Conservation (phyloP, 2,888 invertebrate species). For the Latheticus oryzae region DNA sequence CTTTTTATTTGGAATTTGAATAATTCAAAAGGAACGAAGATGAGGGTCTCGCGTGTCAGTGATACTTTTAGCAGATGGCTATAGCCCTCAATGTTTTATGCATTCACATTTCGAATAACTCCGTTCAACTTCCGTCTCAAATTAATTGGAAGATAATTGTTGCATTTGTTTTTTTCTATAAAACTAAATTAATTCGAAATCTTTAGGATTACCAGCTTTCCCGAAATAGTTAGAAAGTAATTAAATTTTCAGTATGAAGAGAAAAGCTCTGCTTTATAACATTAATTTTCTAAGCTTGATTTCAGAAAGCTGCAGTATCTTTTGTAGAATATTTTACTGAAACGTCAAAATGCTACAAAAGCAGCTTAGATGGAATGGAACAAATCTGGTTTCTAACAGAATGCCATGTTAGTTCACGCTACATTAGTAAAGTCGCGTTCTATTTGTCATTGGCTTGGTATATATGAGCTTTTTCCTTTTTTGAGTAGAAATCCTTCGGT, state of each 20-base stretch:
- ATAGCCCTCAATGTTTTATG: constrained; percentile 42
- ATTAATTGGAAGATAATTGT: constrained; percentile 38
- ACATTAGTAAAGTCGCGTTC: constrained; percentile 49
- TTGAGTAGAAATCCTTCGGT: constrained; percentile 29
- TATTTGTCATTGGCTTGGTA: constrained; percentile 46
- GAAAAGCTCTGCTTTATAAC: constrained; percentile 2
- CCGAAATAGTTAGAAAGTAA: constrained; percentile 14
- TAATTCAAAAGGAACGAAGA: constrained; percentile 42
- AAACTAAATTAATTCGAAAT: constrained; percentile 5
- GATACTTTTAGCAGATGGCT: constrained; percentile 43
- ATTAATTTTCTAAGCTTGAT: constrained; percentile 22
- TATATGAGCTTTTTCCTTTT: constrained; percentile 26
- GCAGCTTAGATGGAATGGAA: constrained; percentile 11
- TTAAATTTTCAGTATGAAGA: constrained; percentile 24
- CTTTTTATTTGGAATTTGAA: constrained; percentile 46
- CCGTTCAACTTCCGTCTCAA: constrained; percentile 25
- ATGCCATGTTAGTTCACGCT: constrained; percentile 47
- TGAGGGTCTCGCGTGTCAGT: constrained; percentile 45
- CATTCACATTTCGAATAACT: constrained; percentile 41
- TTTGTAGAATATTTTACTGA: constrained; percentile 10
- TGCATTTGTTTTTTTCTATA: constrained; percentile 16
- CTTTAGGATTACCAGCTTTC: background rate
- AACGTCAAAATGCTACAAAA: constrained; percentile 23
- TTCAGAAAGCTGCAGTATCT: constrained; percentile 5
- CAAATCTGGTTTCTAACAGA: constrained; percentile 46